Conservation (phyloP, 2,797 vertebrate genomes). For the Acestrorhynchus altus region DNA sequence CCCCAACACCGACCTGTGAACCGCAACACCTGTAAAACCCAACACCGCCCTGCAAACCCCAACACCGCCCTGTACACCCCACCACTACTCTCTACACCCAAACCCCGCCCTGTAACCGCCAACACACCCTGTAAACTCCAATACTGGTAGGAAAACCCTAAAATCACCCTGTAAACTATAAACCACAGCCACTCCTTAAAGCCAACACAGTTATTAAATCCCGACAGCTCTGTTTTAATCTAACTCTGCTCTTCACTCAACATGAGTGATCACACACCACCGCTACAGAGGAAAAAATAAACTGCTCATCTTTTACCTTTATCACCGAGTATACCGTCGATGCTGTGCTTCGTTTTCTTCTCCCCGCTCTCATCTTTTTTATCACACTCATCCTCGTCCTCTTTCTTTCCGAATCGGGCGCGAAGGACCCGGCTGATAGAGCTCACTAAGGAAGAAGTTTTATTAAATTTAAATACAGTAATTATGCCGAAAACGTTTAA, state of each 20-base stretch:
- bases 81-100: not conserved
- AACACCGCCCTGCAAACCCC: too few relatives aligned
- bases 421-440: conserved; percentile 97
- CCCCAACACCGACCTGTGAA: too few relatives aligned
- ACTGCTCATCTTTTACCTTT: conserved; percentile 84
- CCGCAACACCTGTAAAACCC: too few relatives aligned
- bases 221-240: not conserved
- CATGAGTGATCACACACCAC: not conserved
- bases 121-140: not conserved
- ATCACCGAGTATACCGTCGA: conserved; percentile 94
- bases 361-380: conserved; percentile 94
- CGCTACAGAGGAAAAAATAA: conserved; percentile 7
- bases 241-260: not conserved
- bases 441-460: too few relatives aligned
- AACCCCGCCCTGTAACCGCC: not conserved
- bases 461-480: too few relatives aligned
- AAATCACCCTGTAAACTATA: too few relatives aligned
- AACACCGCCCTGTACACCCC: too few relatives aligned
- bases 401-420: conserved; percentile 94
- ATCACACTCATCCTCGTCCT: conserved; percentile 90
- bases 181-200: too few relatives aligned
- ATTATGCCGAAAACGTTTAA: too few relatives aligned
- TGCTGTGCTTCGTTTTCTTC: conserved; percentile 96
- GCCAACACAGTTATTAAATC: not conserved
- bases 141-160: too few relatives aligned